Percentiles rank a stretch among this genome's conserved stretches.
Evolutionary conservation across 2,797 vertebrate species (phyloP).

Genomic region (Micromesistius poutassou): DNA sequence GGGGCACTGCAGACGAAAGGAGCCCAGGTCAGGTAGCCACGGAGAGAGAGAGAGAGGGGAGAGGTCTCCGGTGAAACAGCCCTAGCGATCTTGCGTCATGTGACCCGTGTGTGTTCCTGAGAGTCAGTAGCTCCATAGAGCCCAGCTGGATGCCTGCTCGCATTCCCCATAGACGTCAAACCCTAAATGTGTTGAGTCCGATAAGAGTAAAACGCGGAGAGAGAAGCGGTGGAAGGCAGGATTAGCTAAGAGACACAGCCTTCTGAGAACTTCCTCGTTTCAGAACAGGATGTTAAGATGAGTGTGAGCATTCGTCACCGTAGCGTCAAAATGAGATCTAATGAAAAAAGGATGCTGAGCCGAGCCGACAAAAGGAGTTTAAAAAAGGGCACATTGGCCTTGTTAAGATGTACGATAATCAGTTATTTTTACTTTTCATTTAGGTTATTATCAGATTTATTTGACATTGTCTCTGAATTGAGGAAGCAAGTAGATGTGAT

Average conservation of each 20-base stretch:
- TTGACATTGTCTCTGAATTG: neutral
- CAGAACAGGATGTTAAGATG: constrained; percentile 82
- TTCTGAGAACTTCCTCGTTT: constrained; percentile 77
- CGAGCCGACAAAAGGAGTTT: constrained; percentile 12
- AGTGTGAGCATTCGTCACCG: constrained; percentile 38
- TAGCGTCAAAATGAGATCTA: constrained; percentile 37
- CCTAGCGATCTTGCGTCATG: constrained; percentile 27
- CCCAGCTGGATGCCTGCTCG: constrained; percentile 4
- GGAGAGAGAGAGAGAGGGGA: constrained; percentile 32
- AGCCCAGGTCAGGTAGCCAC: constrained; percentile 27
- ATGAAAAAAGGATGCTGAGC: constrained; percentile 26
- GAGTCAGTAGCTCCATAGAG: constrained; percentile 62
- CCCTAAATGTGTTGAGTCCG: neutral
- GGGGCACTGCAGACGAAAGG: constrained; percentile 73
- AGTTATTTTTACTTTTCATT: neutral
- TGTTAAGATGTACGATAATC: neutral
- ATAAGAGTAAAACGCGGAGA: neutral
- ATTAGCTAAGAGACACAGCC: constrained; percentile 28
- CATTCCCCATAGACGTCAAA: constrained; percentile 5
- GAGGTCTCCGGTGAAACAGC: constrained; percentile 19
- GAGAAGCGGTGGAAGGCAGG: constrained; percentile 14
- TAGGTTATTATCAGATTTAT: neutral
- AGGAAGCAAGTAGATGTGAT: too few relatives aligned
- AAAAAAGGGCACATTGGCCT: neutral
- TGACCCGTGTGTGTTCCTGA: constrained; percentile 40